Evolutionary conservation across 1,140 invertebrate species (phyloP), one percentile per base, ranked within the genome.

Genomic region (Drosophila gunungcola): DNA sequence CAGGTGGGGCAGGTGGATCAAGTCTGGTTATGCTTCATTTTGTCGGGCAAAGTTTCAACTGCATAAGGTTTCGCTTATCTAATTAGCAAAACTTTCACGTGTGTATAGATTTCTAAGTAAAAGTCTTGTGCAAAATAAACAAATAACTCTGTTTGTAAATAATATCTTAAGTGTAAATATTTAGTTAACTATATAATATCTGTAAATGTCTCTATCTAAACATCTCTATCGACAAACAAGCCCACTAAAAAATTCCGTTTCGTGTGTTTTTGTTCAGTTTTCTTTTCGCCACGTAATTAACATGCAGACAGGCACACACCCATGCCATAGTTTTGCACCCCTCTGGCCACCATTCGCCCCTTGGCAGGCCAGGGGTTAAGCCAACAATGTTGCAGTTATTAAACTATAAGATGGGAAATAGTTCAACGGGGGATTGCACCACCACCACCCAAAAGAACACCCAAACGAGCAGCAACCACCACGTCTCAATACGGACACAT

Each of bases 321-420:
- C 64, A 46, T 46, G 10, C 39, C 11, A n/a, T 27, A 12, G 45
- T 5, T 36, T 32, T 7, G 11, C 21, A 32, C 12, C 16, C 6
- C 54, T 32, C 36, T 12, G 16, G 1, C 25, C n/a, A 4, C 48
- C 27, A 12, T 9, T n/a, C 29, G 12, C 42, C 38, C 9, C 6
- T 32, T 34, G 9, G n/a, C 39, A 46, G 21, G 27, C 43, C 42
- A 64, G 79, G 78, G 80, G 70, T 68, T 67, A 68, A 80, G 84
- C 57, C 42, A 70, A 85, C 81, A 80, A 63, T 85, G 81, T 85
- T 85, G 81, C 81, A 86, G 77, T 85, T 85, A 80, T 80, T 85
- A 85, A 85, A 61, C 42, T 25, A 48, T 25, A 48, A 75, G 61
- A 74, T 86, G 73, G 56, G 62, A 83, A 73, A 65, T 73, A 72